Evolutionary conservation across 2,888 invertebrate species (phyloP).

Genomic region (Melieria omissa): DNA sequence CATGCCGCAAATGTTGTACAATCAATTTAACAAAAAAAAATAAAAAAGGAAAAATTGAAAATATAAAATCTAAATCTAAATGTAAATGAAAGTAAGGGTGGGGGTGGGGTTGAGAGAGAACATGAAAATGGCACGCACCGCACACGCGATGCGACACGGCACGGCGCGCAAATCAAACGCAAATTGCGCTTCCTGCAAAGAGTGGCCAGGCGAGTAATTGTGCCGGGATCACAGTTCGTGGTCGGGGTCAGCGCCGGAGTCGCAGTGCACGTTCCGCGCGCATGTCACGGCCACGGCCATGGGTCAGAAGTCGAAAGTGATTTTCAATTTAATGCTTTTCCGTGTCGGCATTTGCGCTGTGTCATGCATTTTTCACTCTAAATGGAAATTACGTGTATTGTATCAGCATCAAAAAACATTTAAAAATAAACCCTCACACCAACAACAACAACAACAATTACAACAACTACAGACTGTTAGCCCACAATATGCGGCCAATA

Average conservation of each 20-base stretch:
- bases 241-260: not conserved
- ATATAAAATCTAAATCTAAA: too few relatives aligned
- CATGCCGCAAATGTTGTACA: too few relatives aligned
- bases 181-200: not conserved
- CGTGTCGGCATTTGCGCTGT: constrained; percentile 48
- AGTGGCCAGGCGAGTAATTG: not conserved
- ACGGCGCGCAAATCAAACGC: not conserved
- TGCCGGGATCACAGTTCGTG: not conserved
- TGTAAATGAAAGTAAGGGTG: not conserved
- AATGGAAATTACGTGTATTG: constrained; percentile 50
- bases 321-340: constrained; percentile 59
- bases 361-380: constrained; percentile 48
- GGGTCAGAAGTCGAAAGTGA: constrained; percentile 54
- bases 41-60: too few relatives aligned
- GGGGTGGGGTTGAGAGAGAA: not conserved
- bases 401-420: too few relatives aligned
- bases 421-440: too few relatives aligned
- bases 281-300: not conserved
- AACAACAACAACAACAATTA: constrained; percentile 2
- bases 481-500: too few relatives aligned
- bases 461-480: too few relatives aligned
- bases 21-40: too few relatives aligned
- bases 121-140: not conserved
- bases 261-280: not conserved
- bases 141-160: not conserved